phyloP scores from a whole-genome alignment of 2,113 vertebrate species.

The human (Homo sapiens) region GRCh38 chr1:87687501-87688000 shows the following conservation, averaged over 20 bases:
- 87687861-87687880: not conserved
- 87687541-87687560: not conserved
- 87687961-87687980: not conserved
- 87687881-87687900: not conserved
- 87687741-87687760: not conserved
- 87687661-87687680: not conserved
- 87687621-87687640: slow-evolving; percentile 7
- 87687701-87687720: slow-evolving; percentile 2
- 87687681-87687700: slow-evolving; percentile 45
- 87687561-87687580: not conserved
- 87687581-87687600: not conserved
- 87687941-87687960: not conserved
- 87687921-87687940: not conserved
- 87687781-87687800: not conserved
- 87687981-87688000: not conserved
- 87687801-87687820: not conserved
- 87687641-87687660: not conserved
- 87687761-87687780: not conserved
- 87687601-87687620: slow-evolving; percentile 18
- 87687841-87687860: not conserved
- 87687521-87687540: slow-evolving; percentile 14
- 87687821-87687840: not conserved
- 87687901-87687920: not conserved
- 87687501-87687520: not conserved
- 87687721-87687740: not conserved